phyloP scores from a whole-genome alignment of 2,888 invertebrate species.

The Myopa tessellatipennis region DNA sequence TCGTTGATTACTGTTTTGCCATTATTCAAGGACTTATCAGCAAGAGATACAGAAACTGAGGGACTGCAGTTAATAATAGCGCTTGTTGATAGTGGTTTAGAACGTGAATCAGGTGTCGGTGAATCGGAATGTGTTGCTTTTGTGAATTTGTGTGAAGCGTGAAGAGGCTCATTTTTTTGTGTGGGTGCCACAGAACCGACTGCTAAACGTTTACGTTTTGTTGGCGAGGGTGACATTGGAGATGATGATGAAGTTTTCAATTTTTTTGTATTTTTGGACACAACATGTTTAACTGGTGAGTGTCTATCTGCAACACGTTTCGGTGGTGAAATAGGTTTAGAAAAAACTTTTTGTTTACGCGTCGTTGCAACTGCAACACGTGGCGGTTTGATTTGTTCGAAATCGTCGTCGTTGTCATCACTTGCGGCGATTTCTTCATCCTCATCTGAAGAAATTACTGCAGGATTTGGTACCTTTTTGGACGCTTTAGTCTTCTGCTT shows the following conservation, averaged over 20 bases:
- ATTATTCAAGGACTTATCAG: constrained; percentile 51
- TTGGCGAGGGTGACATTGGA: constrained; percentile 49
- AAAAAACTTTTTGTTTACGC: constrained; percentile 41
- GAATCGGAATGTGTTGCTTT: constrained; percentile 21
- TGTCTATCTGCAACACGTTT: constrained; percentile 19
- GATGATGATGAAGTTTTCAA: constrained; percentile 32
- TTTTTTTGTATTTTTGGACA: not conserved
- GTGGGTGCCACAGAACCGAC: constrained; percentile 8
- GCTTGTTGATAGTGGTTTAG: constrained; percentile 47
- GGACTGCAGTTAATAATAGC: constrained; percentile 59
- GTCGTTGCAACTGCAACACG: not conserved
- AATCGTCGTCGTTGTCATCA: constrained; percentile 55
- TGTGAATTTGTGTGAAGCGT: constrained; percentile 40
- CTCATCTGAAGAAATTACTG: constrained; percentile 2
- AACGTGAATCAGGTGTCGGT: constrained; percentile 26
- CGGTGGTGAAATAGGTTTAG: constrained; percentile 19
- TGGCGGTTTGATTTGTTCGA: constrained; percentile 44
- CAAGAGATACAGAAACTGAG: constrained; percentile 49
- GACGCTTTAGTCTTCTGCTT: constrained; percentile 30
- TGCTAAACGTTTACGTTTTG: constrained; percentile 41
- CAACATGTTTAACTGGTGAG: constrained; percentile 1
- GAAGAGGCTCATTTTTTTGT: constrained; percentile 26
- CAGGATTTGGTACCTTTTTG: constrained; percentile 39
- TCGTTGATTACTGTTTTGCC: constrained; percentile 66
- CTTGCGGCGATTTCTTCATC: constrained; percentile 53